Conservation (phyloP, 1,140 invertebrate species). For the Drosophila simulans region DNA sequence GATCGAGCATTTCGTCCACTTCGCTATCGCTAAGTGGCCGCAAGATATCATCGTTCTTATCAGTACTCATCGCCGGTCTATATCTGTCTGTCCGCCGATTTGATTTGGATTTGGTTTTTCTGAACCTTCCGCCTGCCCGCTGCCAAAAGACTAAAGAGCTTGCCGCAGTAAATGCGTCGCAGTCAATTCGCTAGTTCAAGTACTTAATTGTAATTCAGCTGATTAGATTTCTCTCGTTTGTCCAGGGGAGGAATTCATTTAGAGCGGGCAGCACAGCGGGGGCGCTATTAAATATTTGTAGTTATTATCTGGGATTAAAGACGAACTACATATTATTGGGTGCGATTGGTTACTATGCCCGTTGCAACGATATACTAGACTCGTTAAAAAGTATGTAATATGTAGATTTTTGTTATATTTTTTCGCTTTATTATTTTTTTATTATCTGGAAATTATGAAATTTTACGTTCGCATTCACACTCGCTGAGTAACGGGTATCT, state of each 20-base stretch:
- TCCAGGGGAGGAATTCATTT: slow-evolving; percentile 1
- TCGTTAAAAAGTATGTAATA: too few species aligned
- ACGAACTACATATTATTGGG: neutral
- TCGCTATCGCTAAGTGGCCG: slow-evolving; percentile 60
- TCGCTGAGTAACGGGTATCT: too few species aligned
- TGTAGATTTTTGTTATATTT: too few species aligned
- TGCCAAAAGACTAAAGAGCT: slow-evolving; percentile 14
- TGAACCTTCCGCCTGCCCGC: slow-evolving; percentile 2
- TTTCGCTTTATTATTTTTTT: too few species aligned
- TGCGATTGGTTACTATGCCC: too few species aligned
- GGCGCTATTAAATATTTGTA: neutral
- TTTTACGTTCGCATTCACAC: too few species aligned
- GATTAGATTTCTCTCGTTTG: slow-evolving; percentile 63
- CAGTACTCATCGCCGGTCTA: slow-evolving; percentile 30
- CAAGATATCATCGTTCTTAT: slow-evolving; percentile 70
- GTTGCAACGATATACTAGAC: too few species aligned
- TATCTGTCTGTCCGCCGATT: neutral
- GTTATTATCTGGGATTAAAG: neutral
- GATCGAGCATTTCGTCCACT: slow-evolving; percentile 63
- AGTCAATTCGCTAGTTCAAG: slow-evolving; percentile 17
- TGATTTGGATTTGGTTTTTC: neutral
- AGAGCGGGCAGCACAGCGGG: neutral
- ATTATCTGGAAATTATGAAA: too few species aligned
- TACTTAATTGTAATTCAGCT: slow-evolving; percentile 56
- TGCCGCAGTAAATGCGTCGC: slow-evolving; percentile 9